Evolutionary conservation across 2,797 vertebrate species (phyloP), one percentile per base, ranked within the genome.

Genomic region (Neopelma chrysocephalum): DNA sequence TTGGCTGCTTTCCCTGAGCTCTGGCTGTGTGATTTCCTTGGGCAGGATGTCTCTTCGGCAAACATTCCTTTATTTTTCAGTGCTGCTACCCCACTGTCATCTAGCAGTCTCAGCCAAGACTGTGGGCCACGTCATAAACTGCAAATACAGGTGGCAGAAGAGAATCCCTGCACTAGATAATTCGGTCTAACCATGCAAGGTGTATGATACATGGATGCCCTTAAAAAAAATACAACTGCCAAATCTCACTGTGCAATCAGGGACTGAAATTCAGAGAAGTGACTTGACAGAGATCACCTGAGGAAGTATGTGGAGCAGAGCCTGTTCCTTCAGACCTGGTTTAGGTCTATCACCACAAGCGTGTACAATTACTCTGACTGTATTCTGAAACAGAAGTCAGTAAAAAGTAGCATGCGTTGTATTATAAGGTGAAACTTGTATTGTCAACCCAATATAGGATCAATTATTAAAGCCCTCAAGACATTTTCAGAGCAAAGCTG

Each of bases 401-500:
- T 68, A 71, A 79, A 68, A 79, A 43, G 56, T 21, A 82, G 22
- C 31, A 7, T 47, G 29, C 1, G 0, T 62, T 91, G n/a, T 60
- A 34, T 71, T 66, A 10, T 26, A 47, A 60, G 27, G 45, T 54
- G 38, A 80, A 85, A 71, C 16, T 34, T 65, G 17, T 68, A 2
- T 22, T n/a, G 70, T 47, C 0, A 0, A 32, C 57, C 22, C 36
- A 65, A 7, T 50, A 43, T 6, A 54, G 27, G 50, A 78, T 88
- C 54, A 75, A 12, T 81, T 75, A 64, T 86, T 65, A 80, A 93
- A 88, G 36, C 58, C 58, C n/a, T 92, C 31, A 23, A 31, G 73
- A 72, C 38, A 15, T 82, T 88, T 88, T 86, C 65, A 90, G 51
- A 84, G n/a, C 34, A 73, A 54, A 90, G 87, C 32, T 75, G 50